A percentile compares a stretch with the other conserved stretches of the same genome.
These are phyloP conservation scores for Camarhynchus parvulus DNA, from an alignment of 2,113 vertebrate genomes.

Conservation along the genomic window DNA sequence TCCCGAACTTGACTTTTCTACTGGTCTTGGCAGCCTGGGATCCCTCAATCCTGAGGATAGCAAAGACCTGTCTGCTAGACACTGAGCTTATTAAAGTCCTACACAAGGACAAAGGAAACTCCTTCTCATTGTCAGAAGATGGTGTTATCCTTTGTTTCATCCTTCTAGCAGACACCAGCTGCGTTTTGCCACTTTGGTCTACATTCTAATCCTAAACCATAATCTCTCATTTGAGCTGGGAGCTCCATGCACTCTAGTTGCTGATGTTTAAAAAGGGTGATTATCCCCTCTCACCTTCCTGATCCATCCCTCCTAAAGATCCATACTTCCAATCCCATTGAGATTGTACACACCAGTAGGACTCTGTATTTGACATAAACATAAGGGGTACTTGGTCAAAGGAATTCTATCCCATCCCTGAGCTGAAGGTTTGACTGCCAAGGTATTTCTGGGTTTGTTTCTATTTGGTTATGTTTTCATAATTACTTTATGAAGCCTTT, in stretches of 20 bases:
- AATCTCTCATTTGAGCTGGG: background rate
- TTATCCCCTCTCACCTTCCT: background rate
- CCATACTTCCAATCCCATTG: background rate
- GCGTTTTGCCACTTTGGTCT: background rate
- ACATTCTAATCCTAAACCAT: background rate
- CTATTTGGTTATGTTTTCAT: background rate
- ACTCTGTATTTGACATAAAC: background rate
- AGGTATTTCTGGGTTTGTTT: background rate
- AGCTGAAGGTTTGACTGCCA: background rate
- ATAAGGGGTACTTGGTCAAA: background rate
- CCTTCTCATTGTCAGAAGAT: background rate
- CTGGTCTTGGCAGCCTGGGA: background rate
- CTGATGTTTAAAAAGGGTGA: background rate
- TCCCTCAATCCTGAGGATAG: background rate
- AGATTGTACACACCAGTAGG: background rate
- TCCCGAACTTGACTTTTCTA: background rate
- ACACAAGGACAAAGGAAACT: background rate
- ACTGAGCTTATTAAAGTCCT: background rate
- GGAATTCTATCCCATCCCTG: background rate
- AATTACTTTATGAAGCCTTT: background rate
- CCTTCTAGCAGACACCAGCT: background rate
- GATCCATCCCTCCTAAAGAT: background rate
- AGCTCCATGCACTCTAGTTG: background rate
- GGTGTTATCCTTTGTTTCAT: background rate
- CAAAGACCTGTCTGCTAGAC: background rate